Evolutionary conservation across 2,113 vertebrate genomes (phyloP).

Genomic region (Labrus mixtus): DNA sequence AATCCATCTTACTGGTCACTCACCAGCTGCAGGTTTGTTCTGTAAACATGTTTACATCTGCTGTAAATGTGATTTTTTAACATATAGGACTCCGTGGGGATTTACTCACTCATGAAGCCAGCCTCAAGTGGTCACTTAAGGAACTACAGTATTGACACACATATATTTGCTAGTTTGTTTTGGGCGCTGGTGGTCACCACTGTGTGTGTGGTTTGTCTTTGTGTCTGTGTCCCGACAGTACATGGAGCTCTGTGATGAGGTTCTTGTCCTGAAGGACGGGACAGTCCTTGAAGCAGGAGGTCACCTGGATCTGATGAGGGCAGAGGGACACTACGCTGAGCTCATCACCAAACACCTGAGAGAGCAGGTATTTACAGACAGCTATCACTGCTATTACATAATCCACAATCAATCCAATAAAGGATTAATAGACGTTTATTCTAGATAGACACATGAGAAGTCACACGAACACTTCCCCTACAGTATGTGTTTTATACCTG

Average conservation of each 20-base stretch:
- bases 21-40: slow-evolving; percentile 81
- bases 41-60: neutral
- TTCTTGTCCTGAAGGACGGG: slow-evolving; percentile 83
- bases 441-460: no score
- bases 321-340: slow-evolving; percentile 76
- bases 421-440: neutral
- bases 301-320: slow-evolving; percentile 78
- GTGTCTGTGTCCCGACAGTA: slow-evolving; percentile 63
- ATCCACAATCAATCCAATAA: no score
- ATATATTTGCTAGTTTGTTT: no score
- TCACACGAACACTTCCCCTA: no score
- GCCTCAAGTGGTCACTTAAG: no score
- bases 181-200: no score
- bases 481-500: no score
- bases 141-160: no score
- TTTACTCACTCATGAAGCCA: no score
- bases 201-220: neutral
- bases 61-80: no score
- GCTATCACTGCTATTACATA: no score
- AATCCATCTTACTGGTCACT: slow-evolving; percentile 79
- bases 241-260: slow-evolving; percentile 84
- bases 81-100: no score
- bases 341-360: slow-evolving; percentile 74
- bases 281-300: slow-evolving; percentile 81
- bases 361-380: neutral